Evolutionary conservation across 1,140 invertebrate species (phyloP).

Genomic region (Caenorhabditis elegans): WBcel235 BX284606.5:8054501-8055000

Average conservation of each 20-base stretch:
- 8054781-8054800: neutral
- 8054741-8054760: neutral
- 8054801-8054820: neutral
- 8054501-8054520: conserved; percentile 8
- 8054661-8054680: conserved; percentile 26
- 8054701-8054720: neutral
- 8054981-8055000: no score
- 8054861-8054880: no score
- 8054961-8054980: no score
- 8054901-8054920: no score
- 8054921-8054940: no score
- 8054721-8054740: no score
- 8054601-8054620: conserved; percentile 3
- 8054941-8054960: no score
- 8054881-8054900: no score
- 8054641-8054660: conserved; percentile 31
- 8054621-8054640: conserved; percentile 31
- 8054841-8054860: no score
- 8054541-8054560: neutral
- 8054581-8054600: conserved; percentile 20
- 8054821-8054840: neutral
- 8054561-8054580: neutral
- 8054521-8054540: conserved; percentile 23
- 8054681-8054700: conserved; percentile 23
- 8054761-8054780: neutral